A percentile compares a stretch with the other conserved stretches of the same genome.
Conservation (phyloP, 2,797 vertebrate species). For the Arrhamphus sclerolepis region DNA sequence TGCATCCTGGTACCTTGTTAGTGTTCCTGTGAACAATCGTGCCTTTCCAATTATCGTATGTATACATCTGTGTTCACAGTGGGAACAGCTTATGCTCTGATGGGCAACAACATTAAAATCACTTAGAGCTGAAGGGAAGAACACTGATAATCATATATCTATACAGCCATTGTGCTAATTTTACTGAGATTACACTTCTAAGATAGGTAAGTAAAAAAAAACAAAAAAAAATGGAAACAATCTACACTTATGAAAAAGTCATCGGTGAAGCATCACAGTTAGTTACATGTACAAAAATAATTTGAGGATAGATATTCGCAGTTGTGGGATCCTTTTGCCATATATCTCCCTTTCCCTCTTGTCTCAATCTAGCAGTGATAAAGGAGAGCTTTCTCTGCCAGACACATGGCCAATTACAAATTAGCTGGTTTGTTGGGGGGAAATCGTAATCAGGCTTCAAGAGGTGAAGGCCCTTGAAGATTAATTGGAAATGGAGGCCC, state of each 20-base stretch:
- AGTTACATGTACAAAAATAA: constrained; percentile 25
- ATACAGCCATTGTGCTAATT: no score
- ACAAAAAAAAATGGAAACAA: background rate
- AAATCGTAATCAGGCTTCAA: constrained; percentile 83
- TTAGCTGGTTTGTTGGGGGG: constrained; percentile 82
- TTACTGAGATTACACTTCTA: no score
- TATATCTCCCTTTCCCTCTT: constrained; percentile 42
- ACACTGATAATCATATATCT: no score
- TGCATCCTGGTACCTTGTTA: background rate
- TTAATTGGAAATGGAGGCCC: constrained; percentile 86
- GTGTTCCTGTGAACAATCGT: constrained; percentile 31
- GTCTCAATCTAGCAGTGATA: constrained; percentile 74
- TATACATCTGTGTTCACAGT: constrained; percentile 58
- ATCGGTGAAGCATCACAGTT: background rate
- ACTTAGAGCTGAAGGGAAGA: no score
- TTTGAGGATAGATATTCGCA: constrained; percentile 30
- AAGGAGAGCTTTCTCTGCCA: constrained; percentile 67
- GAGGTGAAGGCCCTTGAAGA: constrained; percentile 85
- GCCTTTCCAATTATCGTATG: constrained; percentile 44
- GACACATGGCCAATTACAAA: constrained; percentile 84
- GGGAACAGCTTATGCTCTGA: constrained; percentile 7
- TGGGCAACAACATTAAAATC: no score
- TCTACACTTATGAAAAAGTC: background rate
- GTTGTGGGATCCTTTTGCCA: constrained; percentile 26
- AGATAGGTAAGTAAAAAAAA: no score